Evolutionary conservation across 2,888 invertebrate genomes (phyloP), one percentile per base, ranked within the genome.

Genomic region (Leucophenga montana): DNA sequence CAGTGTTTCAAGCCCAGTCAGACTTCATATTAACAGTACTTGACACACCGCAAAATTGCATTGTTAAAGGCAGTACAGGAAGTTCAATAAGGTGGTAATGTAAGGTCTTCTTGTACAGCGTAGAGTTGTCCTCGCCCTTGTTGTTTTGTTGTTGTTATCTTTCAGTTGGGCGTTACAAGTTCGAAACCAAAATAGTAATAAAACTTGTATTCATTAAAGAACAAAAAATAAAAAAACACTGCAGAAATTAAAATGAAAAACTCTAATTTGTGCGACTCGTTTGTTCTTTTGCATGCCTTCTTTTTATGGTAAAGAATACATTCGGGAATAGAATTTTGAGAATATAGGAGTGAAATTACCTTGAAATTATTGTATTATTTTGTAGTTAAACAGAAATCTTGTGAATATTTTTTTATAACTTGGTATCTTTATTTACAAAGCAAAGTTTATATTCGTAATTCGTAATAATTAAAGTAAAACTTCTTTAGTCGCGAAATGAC

Each of bases 131-230:
- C 39, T 39, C 39, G 8, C 22, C 18, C 9, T 57, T 56, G 5
- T 56, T 20, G 14, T 16, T 27, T 27, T 14, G 3, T 31, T 57
- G 57, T 27, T 57, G 31, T 57, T 14, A 62, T 69, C 69, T 68
- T 75, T 74, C 71, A 75, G 64, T 57, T 67, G 69, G 66, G 57
- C 64, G 53, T 31, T 62, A 66, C 67, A 65, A 71, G 53, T 39
- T 54, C 56, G 48, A 44, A 39, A 50, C 18, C n/a, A 50, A n/a
- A 50, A 50, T 16, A 50, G 50, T 50, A 50, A 50, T 50, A 50
- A 50, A 50, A 50, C 3, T 18, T 50, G 50, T n/a, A 13, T 18
- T 16, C 18, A 50, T 16, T 50, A 50, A 50, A 50, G 1, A 50
- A 11, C 1, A 50, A 50, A 50, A 46, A 14, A n/a, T 3, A 46